Conservation (phyloP, 2,888 invertebrate species). For the Conomelus anceps region DNA sequence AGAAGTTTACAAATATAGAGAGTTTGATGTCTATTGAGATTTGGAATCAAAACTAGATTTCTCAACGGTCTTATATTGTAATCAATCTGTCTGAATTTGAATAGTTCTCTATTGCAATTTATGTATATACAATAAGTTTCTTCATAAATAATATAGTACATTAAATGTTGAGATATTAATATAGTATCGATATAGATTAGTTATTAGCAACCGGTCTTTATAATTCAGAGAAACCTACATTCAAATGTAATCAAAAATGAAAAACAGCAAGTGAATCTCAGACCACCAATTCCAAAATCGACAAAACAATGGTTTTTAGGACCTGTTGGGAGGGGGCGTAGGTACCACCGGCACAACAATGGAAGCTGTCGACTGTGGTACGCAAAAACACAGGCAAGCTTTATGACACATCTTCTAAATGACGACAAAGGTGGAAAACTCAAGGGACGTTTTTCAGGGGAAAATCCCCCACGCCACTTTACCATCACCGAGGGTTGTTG, state of each 20-base stretch:
- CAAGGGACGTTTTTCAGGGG: background rate
- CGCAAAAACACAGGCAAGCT: background rate
- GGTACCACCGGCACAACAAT: background rate
- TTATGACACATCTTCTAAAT: background rate
- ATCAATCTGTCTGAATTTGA: no score
- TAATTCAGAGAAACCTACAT: no score
- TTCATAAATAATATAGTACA: no score
- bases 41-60: no score
- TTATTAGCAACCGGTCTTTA: no score
- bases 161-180: no score
- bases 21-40: no score
- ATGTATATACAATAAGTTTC: no score
- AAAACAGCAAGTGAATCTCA: background rate
- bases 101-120: no score
- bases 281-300: background rate
- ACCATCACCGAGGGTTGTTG: background rate
- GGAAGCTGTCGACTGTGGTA: background rate
- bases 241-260: background rate
- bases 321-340: background rate
- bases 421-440: background rate
- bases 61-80: no score
- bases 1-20: no score
- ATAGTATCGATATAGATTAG: no score
- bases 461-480: background rate
- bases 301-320: background rate